Evolutionary conservation across 2,113 vertebrate species (phyloP).

Genomic region (Zapornia atra): DNA sequence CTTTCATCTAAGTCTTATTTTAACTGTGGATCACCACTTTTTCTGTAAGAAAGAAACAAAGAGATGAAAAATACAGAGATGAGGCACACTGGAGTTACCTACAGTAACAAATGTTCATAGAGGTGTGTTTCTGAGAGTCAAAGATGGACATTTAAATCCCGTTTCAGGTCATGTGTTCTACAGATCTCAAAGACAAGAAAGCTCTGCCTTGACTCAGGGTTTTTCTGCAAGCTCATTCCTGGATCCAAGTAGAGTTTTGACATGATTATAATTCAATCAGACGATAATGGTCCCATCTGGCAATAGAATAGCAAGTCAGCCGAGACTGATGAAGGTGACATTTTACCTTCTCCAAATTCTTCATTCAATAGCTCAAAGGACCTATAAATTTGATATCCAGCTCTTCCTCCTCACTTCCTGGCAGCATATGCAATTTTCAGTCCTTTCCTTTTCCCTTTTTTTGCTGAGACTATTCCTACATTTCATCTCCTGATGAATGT

Average conservation of each 20-base stretch:
- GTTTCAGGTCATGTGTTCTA: background rate
- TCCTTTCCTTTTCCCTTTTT: background rate
- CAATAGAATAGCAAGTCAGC: constrained; percentile 47
- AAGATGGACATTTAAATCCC: background rate
- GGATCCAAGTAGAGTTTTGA: constrained; percentile 39
- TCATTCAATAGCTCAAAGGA: constrained; percentile 27
- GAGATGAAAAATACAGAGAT: background rate
- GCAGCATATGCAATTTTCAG: background rate
- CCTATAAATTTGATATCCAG: constrained; percentile 52
- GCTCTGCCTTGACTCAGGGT: constrained; percentile 12
- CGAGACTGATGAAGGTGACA: constrained; percentile 58
- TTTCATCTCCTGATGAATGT: background rate
- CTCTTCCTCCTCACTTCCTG: constrained; percentile 10
- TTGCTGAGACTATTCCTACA: background rate
- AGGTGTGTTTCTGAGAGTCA: background rate
- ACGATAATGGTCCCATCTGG: constrained; percentile 48
- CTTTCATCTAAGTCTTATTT: background rate
- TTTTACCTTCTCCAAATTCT: constrained; percentile 56
- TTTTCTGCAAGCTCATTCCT: constrained; percentile 50
- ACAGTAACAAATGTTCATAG: background rate
- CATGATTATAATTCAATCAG: constrained; percentile 55
- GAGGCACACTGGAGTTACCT: background rate
- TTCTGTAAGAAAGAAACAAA: background rate
- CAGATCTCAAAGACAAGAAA: constrained; percentile 7
- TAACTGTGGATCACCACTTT: background rate